Evolutionary conservation across 2,888 invertebrate species (phyloP), one percentile per base, ranked within the genome.

Genomic region (Tubulanus polymorphus): DNA sequence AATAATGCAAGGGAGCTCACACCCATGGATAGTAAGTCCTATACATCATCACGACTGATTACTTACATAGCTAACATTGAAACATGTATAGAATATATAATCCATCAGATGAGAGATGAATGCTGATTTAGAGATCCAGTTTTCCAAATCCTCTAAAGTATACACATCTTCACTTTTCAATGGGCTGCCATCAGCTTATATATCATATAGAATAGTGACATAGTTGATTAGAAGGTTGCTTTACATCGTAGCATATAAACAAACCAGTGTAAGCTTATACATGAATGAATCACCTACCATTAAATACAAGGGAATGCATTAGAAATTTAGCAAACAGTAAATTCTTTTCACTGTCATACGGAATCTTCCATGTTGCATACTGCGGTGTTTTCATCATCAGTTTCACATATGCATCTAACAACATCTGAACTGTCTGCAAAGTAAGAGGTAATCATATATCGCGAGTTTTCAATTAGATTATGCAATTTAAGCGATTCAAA

Each of bases 101-200:
- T 69, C 66, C 55, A 70, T 63, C 27, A 71, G 58, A 41, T 64
- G 62, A 2, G 58, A 51, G 54, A 72, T 69, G 23, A 72, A 53
- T 3, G 65, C 57, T 37, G 63, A 61, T 52, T 63, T 63, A 20
- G 67, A 59, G 37, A 72, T 48, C 72, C 72, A 73, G 5, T 46
- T 54, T 41, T 71, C 70, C 8, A 73, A 56, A 12, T 67, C 68
- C 50, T 56, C 48, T 12, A 55, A 54, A 25, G 50, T 51, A 46
- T 57, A 65, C 18, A 37, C 37, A 32, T 23, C 51, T 28, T 48
- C 18, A 47, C 52, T 48, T 1, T 28, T 28, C 12, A 12, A n/a
- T 35, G 35, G 12, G 35, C n/a, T n/a, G n/a, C n/a, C n/a, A n/a
- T n/a, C n/a, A n/a, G n/a, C n/a, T n/a, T n/a, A n/a, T n/a, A n/a